Evolutionary conservation across 2,113 vertebrate genomes (phyloP).

Genomic region (Cranoglanis bouderius): DNA sequence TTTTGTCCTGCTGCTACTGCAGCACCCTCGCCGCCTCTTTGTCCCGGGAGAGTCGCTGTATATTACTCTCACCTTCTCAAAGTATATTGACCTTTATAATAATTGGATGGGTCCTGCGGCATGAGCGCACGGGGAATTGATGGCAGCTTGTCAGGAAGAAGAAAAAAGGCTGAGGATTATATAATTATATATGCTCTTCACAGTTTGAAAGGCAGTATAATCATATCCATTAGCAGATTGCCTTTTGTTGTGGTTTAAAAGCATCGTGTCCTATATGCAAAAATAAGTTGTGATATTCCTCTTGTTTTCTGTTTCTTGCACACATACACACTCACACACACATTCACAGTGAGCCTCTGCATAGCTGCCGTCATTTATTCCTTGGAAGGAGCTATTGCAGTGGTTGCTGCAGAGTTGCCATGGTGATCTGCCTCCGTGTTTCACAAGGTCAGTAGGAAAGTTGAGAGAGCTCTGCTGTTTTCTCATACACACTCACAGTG

Average conservation of each 20-base stretch:
- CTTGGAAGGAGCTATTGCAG: slow-evolving; percentile 60
- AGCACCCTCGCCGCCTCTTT: slow-evolving; percentile 3
- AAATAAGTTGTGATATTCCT: slow-evolving; percentile 47
- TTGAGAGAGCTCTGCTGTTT: slow-evolving; percentile 59
- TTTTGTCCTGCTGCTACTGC: slow-evolving; percentile 33
- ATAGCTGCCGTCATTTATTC: slow-evolving; percentile 54
- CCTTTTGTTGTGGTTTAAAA: slow-evolving; percentile 37
- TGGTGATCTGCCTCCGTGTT: slow-evolving; percentile 60
- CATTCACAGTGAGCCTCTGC: slow-evolving; percentile 38
- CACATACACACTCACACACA: not conserved
- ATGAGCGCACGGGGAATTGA: slow-evolving; percentile 44
- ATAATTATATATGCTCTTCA: slow-evolving; percentile 40
- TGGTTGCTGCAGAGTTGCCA: slow-evolving; percentile 62
- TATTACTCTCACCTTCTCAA: slow-evolving; percentile 49
- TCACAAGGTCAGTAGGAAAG: slow-evolving; percentile 63
- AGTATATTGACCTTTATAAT: slow-evolving; percentile 60
- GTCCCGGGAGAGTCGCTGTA: slow-evolving; percentile 34
- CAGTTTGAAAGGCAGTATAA: slow-evolving; percentile 10
- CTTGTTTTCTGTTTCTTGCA: slow-evolving; percentile 7
- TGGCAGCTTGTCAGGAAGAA: slow-evolving; percentile 45
- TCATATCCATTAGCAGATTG: slow-evolving; percentile 33
- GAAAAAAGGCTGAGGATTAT: slow-evolving; percentile 40
- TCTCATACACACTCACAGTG: slow-evolving; percentile 27
- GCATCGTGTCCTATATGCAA: slow-evolving; percentile 8
- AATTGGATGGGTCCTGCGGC: slow-evolving; percentile 57